Percentiles rank a stretch among this genome's conserved stretches.
Conservation (phyloP, 2,797 vertebrate genomes). For the Ammospiza maritima region DNA sequence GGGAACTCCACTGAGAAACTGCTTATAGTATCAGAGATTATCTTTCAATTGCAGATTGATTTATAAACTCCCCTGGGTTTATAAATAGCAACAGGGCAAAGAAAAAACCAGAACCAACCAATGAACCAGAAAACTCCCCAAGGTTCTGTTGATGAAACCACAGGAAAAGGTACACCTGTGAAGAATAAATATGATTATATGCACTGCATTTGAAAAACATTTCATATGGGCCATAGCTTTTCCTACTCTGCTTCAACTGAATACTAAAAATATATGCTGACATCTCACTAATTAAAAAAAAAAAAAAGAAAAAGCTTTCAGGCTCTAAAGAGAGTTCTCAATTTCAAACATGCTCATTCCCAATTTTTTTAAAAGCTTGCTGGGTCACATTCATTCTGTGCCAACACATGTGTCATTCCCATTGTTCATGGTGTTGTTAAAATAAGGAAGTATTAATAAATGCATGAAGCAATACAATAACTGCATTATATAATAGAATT, state of each 20-base stretch:
- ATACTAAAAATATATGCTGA: not conserved
- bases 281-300: not conserved
- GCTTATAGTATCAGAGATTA: not conserved
- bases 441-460: constrained; percentile 7
- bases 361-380: not conserved
- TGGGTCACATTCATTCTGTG: not conserved
- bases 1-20: not conserved
- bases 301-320: not conserved
- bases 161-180: not conserved
- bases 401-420: not conserved
- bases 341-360: not conserved
- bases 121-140: accelerated
- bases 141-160: not conserved
- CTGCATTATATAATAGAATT: not conserved
- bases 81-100: not conserved
- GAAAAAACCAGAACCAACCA: not conserved
- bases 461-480: not conserved
- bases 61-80: not conserved
- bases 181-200: not conserved
- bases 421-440: not conserved
- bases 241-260: not conserved
- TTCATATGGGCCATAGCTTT: not conserved
- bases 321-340: not conserved
- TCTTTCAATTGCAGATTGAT: not conserved
- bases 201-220: not conserved